Evolutionary conservation across 2,113 vertebrate species (phyloP).

Genomic region (Sarotherodon lohbergeri): DNA sequence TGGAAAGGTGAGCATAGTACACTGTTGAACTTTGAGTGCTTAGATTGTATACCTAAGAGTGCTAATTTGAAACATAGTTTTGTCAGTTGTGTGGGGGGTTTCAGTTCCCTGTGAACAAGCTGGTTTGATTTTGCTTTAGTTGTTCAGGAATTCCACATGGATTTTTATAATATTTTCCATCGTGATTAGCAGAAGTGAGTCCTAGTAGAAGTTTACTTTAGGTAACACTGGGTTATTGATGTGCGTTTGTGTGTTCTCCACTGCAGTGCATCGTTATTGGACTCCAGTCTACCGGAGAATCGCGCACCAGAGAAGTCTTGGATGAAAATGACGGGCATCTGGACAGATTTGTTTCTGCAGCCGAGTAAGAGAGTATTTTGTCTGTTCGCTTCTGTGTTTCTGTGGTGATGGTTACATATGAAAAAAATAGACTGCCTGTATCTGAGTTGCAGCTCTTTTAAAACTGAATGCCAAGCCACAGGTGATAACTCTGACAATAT

Average conservation of each 20-base stretch:
- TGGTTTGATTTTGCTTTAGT: not conserved
- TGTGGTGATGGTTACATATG: not conserved
- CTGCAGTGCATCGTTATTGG: slow-evolving; percentile 91
- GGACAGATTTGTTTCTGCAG: slow-evolving; percentile 92
- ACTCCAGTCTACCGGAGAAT: slow-evolving; percentile 95
- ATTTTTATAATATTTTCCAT: not conserved
- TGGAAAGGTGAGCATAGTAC: slow-evolving; percentile 79
- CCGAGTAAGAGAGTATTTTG: slow-evolving; percentile 73
- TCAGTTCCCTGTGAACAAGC: not conserved
- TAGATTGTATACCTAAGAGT: not conserved
- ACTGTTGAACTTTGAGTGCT: not conserved
- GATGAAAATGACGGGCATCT: slow-evolving; percentile 91
- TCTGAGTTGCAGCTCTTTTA: not conserved
- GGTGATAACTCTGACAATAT: not conserved
- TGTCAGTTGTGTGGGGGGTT: not conserved
- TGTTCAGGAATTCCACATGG: not conserved
- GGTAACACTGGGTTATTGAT: not conserved
- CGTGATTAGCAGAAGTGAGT: not conserved
- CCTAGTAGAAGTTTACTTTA: not conserved
- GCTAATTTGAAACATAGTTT: not conserved
- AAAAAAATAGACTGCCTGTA: not conserved
- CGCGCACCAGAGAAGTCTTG: slow-evolving; percentile 91
- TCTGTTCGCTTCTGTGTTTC: not conserved
- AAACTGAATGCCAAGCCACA: not conserved
- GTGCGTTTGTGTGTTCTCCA: not conserved